Evolutionary conservation across 2,797 vertebrate species (phyloP), one percentile per base, ranked within the genome.

Genomic region (Phrynocephalus guinanensis): DNA sequence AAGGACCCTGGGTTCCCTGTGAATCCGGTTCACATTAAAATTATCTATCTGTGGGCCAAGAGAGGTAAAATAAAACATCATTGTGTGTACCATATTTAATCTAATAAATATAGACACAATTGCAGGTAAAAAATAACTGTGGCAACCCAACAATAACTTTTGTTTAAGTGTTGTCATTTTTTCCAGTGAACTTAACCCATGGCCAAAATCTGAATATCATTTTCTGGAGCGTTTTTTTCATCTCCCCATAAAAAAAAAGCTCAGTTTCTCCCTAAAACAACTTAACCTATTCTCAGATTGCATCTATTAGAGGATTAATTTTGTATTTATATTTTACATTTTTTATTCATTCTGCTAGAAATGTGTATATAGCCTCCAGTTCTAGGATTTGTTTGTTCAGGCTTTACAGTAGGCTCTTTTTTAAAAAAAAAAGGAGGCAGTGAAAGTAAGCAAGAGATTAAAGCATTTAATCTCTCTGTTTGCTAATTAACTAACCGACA

Each of bases 401-500:
- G 70, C 56, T 73, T 60, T 5, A 56, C 22, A 9, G 52, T 56
- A 50, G 50, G 26, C 11, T 63, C 60, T 85, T 38, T 38, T 85
- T 44, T 38, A 73, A 7, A 7, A 15, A 72, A 30, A 71, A n/a
- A 91, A 83, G 82, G 38, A 75, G 77, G 72, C 30, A 91, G 82
- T 82, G 85, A 89, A 50, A 87, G 84, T 90, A 38, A 1, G 79
- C 87, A 76, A 73, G n/a, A 93, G 91, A 95, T 93, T 93, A 91
- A 96, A 94, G 79, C 87, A 87, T 79, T 93, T 93, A 92, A 94
- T 95, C 87, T 95, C 87, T 88, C 87, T 6, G 90, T 92, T 96
- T 93, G 87, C 90, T 94, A 94, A 96, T 96, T 95, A 95, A 92
- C 88, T 91, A 89, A 93, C 92, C 75, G 89, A 91, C 82, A 91